These are phyloP conservation scores for Lottia gigantea DNA, from an alignment of 2,888 invertebrate genomes.

Conservation along the genomic window DNA sequence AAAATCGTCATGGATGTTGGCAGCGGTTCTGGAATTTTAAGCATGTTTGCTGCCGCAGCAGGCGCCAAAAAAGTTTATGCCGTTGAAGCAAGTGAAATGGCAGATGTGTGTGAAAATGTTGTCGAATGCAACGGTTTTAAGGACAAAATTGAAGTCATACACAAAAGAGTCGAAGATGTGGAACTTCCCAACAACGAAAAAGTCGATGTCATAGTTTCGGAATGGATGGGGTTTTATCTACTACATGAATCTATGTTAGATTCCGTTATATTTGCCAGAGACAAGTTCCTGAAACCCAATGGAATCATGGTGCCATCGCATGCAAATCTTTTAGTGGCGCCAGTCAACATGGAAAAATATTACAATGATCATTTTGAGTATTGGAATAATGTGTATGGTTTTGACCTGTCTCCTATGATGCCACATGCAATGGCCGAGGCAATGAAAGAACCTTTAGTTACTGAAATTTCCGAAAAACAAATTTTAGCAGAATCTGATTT, in stretches of 20 bases:
- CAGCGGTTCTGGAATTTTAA: constrained; percentile 65
- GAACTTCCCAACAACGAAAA: constrained; percentile 52
- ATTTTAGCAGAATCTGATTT: constrained; percentile 49
- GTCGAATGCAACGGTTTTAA: constrained; percentile 55
- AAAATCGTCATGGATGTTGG: constrained; percentile 71
- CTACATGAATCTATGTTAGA: constrained; percentile 67
- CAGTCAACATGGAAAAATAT: constrained; percentile 59
- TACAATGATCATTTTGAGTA: constrained; percentile 53
- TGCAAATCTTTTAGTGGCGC: constrained; percentile 57
- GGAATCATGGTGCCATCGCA: constrained; percentile 62
- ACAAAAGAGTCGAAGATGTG: constrained; percentile 57
- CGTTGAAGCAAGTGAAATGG: constrained; percentile 61
- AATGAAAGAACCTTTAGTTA: constrained; percentile 50
- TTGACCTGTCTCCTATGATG: constrained; percentile 60
- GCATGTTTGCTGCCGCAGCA: constrained; percentile 63
- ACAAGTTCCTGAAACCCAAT: constrained; percentile 56
- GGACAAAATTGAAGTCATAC: constrained; percentile 55
- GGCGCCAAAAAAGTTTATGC: constrained; percentile 65
- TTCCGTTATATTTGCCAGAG: constrained; percentile 62
- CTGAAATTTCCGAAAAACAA: constrained; percentile 42
- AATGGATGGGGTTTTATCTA: constrained; percentile 69
- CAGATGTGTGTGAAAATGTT: constrained; percentile 54
- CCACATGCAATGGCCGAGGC: constrained; percentile 39
- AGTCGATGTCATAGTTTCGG: constrained; percentile 65
- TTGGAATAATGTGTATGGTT: constrained; percentile 65